Evolutionary conservation across 2,888 invertebrate species (phyloP).

Genomic region (Lithophane semibrunnea): DNA sequence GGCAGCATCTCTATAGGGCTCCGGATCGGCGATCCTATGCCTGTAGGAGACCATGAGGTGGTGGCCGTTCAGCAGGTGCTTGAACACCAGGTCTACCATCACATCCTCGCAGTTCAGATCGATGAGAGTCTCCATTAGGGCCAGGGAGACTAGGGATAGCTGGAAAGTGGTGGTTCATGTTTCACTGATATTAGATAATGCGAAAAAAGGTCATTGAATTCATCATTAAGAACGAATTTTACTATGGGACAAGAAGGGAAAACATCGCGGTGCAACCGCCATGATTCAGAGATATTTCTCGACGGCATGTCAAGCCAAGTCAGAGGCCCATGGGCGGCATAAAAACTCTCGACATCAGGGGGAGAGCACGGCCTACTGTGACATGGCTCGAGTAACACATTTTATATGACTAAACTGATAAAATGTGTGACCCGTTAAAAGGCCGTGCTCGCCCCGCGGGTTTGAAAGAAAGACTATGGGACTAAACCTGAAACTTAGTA

Average conservation of each 20-base stretch:
- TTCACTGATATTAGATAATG: neutral
- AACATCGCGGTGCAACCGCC: no score
- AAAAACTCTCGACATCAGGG: no score
- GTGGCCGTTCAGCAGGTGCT: slow-evolving; percentile 91
- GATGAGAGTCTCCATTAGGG: slow-evolving; percentile 97
- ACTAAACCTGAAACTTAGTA: neutral
- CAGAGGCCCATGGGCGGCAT: no score
- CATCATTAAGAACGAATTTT: neutral
- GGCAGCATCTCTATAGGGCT: slow-evolving; percentile 84
- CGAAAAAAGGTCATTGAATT: neutral
- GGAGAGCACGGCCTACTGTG: no score
- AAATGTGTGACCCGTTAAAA: no score
- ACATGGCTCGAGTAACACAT: no score
- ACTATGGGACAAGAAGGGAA: neutral
- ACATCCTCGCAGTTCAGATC: slow-evolving; percentile 98
- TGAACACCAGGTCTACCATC: slow-evolving; percentile 97
- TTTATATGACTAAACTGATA: no score
- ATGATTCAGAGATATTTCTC: no score
- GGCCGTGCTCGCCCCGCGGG: no score
- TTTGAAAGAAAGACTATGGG: no score
- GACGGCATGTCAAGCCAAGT: no score
- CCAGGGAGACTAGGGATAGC: slow-evolving; percentile 96
- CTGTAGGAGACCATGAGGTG: slow-evolving; percentile 80
- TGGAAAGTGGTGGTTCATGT: slow-evolving; percentile 71
- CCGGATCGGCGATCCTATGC: slow-evolving; percentile 80